Evolutionary conservation across 2,888 invertebrate genomes (phyloP).

Genomic region (Ischnura elegans): DNA sequence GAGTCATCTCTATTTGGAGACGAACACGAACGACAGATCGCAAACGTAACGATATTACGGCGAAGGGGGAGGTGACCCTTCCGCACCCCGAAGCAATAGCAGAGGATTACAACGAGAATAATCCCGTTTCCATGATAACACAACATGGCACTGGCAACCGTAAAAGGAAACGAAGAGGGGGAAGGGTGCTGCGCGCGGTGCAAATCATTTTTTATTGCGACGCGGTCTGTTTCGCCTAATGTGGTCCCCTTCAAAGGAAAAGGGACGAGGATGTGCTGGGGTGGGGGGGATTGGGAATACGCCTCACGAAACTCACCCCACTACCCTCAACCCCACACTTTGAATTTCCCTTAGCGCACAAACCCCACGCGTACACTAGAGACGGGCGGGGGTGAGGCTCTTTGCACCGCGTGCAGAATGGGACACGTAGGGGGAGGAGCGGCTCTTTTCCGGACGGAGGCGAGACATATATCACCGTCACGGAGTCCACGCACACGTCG

Average conservation of each 20-base stretch:
- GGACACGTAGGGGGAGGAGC: neutral
- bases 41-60: neutral
- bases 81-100: neutral
- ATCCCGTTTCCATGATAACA: neutral
- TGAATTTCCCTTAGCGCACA: neutral
- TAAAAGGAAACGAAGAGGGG: neutral
- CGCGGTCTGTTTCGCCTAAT: constrained; percentile 46
- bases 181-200: neutral
- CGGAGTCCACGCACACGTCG: neutral
- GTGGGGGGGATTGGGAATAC: too few species aligned
- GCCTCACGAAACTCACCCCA: too few species aligned
- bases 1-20: constrained; percentile 27
- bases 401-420: neutral
- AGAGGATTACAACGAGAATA: constrained; percentile 23
- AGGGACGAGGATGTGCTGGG: neutral
- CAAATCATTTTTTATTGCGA: constrained; percentile 55
- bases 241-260: neutral
- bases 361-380: neutral
- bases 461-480: constrained; percentile 38
- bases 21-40: neutral
- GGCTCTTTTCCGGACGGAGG: neutral
- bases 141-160: neutral
- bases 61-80: neutral
- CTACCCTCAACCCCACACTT: neutral
- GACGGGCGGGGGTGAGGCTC: neutral